Evolutionary conservation across 2,113 vertebrate genomes (phyloP).

Genomic region (Pomatorhinus ruficollis): DNA sequence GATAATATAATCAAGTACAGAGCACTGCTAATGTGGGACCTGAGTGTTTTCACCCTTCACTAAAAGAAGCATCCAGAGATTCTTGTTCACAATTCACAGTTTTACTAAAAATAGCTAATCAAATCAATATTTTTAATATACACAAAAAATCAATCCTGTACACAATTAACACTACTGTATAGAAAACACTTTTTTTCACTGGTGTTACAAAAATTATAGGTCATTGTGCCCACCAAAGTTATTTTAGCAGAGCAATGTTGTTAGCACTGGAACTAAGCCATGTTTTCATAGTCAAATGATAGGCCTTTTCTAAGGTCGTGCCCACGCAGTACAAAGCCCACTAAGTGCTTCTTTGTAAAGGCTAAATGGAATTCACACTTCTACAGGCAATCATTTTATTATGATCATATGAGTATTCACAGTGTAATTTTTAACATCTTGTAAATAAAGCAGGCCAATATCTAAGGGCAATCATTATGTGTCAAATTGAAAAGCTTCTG

Average conservation of each 20-base stretch:
- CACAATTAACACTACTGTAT: neutral
- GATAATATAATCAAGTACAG: neutral
- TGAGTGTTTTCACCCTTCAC: neutral
- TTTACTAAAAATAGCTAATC: constrained; percentile 12
- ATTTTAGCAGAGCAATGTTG: constrained; percentile 36
- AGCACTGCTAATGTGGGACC: neutral
- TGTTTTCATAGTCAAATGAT: constrained; percentile 61
- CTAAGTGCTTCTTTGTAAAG: constrained; percentile 45
- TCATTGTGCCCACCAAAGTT: neutral
- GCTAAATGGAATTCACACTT: constrained; percentile 58
- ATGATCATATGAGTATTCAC: constrained; percentile 50
- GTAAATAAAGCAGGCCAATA: constrained; percentile 33
- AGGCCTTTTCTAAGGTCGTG: constrained; percentile 22
- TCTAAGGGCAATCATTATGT: constrained; percentile 16
- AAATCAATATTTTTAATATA: neutral
- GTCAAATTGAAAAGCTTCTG: constrained; percentile 35
- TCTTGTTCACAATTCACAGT: neutral
- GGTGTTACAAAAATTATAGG: constrained; percentile 26
- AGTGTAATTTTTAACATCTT: constrained; percentile 1
- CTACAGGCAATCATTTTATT: constrained; percentile 36
- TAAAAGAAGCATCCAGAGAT: neutral
- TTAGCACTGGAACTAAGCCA: constrained; percentile 60
- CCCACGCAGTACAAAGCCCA: constrained; percentile 45
- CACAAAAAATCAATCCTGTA: neutral
- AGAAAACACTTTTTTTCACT: neutral